A percentile compares a stretch with the other conserved stretches of the same genome.
These are phyloP conservation scores for Batillaria attramentaria DNA, from an alignment of 1,140 invertebrate species.

Conservation along the genomic window DNA sequence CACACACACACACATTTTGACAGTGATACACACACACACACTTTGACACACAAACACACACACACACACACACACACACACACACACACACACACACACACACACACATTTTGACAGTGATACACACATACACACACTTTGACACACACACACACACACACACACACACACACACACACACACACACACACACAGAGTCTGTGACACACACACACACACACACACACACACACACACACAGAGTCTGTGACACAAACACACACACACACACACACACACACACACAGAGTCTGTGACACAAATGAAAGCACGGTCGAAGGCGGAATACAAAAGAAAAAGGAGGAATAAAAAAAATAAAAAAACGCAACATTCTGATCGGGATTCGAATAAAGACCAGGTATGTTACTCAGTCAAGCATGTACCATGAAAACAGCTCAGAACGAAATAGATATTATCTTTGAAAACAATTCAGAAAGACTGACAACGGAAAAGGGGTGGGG, in stretches of 20 bases:
- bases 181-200: conserved; percentile 8
- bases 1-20: not conserved
- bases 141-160: not conserved
- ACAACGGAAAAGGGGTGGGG: too few species aligned
- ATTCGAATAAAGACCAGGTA: not conserved
- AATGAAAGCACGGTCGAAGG: not conserved
- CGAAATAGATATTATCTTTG: too few species aligned
- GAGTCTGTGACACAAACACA: not conserved
- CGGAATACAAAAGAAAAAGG: not conserved
- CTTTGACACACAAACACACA: not conserved
- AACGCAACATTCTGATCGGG: not conserved
- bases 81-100: conserved; percentile 15
- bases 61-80: not conserved
- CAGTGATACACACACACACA: not conserved
- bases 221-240: conserved; percentile 12
- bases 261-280: conserved; percentile 18
- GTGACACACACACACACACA: not conserved
- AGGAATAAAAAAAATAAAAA: not conserved
- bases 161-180: conserved; percentile 13
- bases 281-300: not conserved
- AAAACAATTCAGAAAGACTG: too few species aligned
- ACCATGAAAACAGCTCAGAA: too few species aligned
- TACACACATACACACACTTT: not conserved
- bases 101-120: not conserved
- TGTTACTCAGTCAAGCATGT: not conserved